Base-by-base conservation (phyloP, 2,113 vertebrate genomes). In the Phalacrocorax pelagicus region DNA sequence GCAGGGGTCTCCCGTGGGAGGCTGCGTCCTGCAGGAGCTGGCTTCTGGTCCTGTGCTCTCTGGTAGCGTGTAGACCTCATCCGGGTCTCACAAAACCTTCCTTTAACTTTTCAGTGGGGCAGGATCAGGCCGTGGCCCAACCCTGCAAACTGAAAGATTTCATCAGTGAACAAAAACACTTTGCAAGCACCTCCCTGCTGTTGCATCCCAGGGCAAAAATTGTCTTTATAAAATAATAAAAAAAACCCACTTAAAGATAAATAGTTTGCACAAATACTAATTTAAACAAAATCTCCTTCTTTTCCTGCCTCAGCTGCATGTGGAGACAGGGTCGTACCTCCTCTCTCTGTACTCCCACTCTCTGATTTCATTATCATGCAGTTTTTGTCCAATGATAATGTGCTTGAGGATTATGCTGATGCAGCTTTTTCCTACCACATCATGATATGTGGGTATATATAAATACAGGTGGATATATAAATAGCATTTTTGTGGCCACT, bases 361-460 rank as follows among this genome's bases (percentile, higher is more conserved):
- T 34, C 71, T 3, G 55, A 44, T 82, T 95, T 54, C 74, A 32
- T 80, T 54, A 42, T 44, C 57, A 12, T 21, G 30, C 86, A 55
- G 73, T 8, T 75, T 66, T 88, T 80, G 71, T 17, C 91, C 86
- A 69, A 5, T 72, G 52, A 2, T 77, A 11, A 6, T 2, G 23
- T 90, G 84, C 86, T 77, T 21, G 73, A 77, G 81, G 54, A n/a
- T 61, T 82, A 29, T 92, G 93, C 91, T 95, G 95, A 10, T 81
- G 81, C 84, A 78, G 87, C 49, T 30, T 27, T 22, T 89, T 80
- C 44, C 78, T 51, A 12, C 65, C 52, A 0, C 11, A 6, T 73
- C 52, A 2, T 3, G 75, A 57, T n/a, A 46, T 40, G 7, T 65
- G 40, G 23, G 15, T 19, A 4, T 58, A 8, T n/a, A 49, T 55